Evolutionary conservation across 2,888 invertebrate species (phyloP).

Genomic region (Aspidapion aeneum): DNA sequence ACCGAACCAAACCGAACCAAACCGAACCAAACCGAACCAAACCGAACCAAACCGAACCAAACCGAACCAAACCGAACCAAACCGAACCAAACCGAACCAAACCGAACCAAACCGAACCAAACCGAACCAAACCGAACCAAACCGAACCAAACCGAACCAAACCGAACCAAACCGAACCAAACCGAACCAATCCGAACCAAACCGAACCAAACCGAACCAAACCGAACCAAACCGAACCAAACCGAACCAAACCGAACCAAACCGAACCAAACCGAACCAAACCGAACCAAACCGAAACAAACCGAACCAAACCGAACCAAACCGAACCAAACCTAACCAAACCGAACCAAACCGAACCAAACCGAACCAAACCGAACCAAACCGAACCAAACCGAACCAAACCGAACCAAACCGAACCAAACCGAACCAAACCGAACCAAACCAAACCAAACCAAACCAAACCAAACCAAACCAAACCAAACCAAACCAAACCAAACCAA

Average conservation of each 20-base stretch:
- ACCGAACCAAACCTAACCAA: constrained; percentile 27
- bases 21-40: neutral
- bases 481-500: constrained; percentile 1
- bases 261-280: constrained; percentile 26
- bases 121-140: no score
- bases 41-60: no score
- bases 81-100: no score
- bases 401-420: constrained; percentile 16
- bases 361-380: constrained; percentile 24
- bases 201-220: no score
- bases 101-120: no score
- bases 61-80: no score
- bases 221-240: neutral
- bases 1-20: neutral
- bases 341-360: constrained; percentile 25
- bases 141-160: no score
- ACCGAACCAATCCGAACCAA: no score
- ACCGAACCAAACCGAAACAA: no score
- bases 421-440: constrained; percentile 17
- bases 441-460: constrained; percentile 17
- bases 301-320: no score
- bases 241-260: constrained; percentile 18
- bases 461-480: constrained; percentile 17
- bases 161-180: neutral
- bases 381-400: constrained; percentile 12